Base-by-base conservation (phyloP, 35 echinoderm and acorn worm genomes). In the Patiria miniata region DNA sequence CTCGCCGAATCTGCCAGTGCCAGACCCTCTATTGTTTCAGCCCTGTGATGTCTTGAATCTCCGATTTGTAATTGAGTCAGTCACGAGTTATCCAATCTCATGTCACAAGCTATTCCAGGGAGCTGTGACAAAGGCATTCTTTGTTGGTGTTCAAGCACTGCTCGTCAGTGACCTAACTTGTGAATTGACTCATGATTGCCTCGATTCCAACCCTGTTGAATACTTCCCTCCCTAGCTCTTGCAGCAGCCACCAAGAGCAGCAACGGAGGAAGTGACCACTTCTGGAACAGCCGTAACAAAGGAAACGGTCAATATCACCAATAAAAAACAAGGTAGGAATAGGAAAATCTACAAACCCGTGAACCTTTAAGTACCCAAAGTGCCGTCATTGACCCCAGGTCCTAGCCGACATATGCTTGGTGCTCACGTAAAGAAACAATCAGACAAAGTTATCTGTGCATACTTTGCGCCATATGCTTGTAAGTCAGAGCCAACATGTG, bases 291-390 rank as follows among this genome's bases (percentile, higher is more conserved):
- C 34, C 28, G 18, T 69, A 8, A 69, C 61, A 17, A 69, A 69
- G 61, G 61, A 69, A 29, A 69, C 61, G 28, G 61, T 69, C 61
- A 69, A 23, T 14, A 69, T 34, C 61, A 32, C 61, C 23, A 69
- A 21, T 69, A 17, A 69, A 29, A 69, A 69, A 69, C 23, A 69
- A 0, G 61, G 61, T 69, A 34, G 12, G 61, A 12, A 8, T 1
- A 14, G 42, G 42, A 12, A 47, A 47, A n/a, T n/a, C n/a, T n/a
- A n/a, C n/a, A n/a, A n/a, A n/a, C n/a, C n/a, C n/a, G n/a, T n/a
- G n/a, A n/a, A n/a, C n/a, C n/a, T n/a, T n/a, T n/a, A n/a, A n/a
- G n/a, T n/a, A n/a, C n/a, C n/a, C n/a, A n/a, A n/a, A n/a, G n/a
- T n/a, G n/a, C n/a, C n/a, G n/a, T n/a, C n/a, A n/a, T n/a, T n/a